Evolutionary conservation across 2,888 invertebrate genomes (phyloP), one percentile per base, ranked within the genome.

Genomic region (Hyalella azteca): DNA sequence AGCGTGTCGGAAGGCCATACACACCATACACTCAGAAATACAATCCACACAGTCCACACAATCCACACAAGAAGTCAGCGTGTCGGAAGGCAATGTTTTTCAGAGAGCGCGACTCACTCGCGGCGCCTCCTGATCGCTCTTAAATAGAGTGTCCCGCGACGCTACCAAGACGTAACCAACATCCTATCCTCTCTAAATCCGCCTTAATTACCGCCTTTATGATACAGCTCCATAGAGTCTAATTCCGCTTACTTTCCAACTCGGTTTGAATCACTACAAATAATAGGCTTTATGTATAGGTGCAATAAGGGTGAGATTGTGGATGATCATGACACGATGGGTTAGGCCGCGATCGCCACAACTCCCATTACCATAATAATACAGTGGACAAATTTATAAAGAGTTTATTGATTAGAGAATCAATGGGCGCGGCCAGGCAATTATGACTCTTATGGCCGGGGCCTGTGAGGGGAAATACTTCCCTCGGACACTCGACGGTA

Each of bases 81-180:
- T n/a, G n/a, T n/a, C n/a, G n/a, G n/a, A 45, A 45, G 45, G 59
- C 59, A 29, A 26, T 59, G 59, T 59, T 59, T 59, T 29, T 45
- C 29, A 26, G 29, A 59, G 29, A 59, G 29, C 26, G 59, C 19
- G 59, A 59, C 59, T 29, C 29, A 13, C 5, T 26, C 59, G 32
- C 26, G 36, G 54, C 26, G 75, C 36, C 49, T 73, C 78, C 19
- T 80, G 66, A 39, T 77, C 78, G 45, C 41, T 80, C 13, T 60
- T 75, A 76, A 81, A 78, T 40, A 59, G 75, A n/a, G 26, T 7
- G 60, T 81, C 76, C 40, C 75, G 73, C 9, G 73, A 75, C 41
- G 32, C 59, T 73, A 73, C 78, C 19, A 19, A 15, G 59, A 15
- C 59, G 11, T 59, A 59, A 26, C 4, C 32, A 32, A 15, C 45